Evolutionary conservation across 2,113 vertebrate genomes (phyloP).

Genomic region (Tenrec ecaudatus): DNA sequence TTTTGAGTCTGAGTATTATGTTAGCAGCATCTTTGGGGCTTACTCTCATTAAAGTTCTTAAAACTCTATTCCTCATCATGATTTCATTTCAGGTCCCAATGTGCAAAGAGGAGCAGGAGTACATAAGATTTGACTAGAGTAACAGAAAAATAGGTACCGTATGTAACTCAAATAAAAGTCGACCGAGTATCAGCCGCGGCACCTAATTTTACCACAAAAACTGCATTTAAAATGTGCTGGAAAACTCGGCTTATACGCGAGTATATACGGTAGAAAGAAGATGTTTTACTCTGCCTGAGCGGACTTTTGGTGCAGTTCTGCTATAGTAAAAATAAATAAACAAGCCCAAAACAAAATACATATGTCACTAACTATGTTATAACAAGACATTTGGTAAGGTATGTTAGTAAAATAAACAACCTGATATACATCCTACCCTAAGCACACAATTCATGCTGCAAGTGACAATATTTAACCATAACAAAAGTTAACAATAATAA

Average conservation of each 20-base stretch:
- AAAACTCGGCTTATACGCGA: too few relatives aligned
- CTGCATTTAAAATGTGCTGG: too few relatives aligned
- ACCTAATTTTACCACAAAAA: too few relatives aligned
- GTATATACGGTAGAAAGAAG: background rate
- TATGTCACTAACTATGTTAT: background rate
- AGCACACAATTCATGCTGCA: background rate
- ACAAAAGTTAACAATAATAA: background rate
- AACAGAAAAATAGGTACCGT: background rate
- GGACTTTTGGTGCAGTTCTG: background rate
- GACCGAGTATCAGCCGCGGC: too few relatives aligned
- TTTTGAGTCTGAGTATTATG: background rate
- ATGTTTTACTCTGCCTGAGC: background rate
- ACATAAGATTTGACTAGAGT: constrained; percentile 4
- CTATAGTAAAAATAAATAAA: background rate
- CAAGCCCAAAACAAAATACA: too few relatives aligned
- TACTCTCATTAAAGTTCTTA: background rate
- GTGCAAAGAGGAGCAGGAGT: background rate
- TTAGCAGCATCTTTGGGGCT: background rate
- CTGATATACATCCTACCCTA: background rate
- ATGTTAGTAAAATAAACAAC: background rate
- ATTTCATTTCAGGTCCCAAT: background rate
- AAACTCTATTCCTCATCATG: background rate
- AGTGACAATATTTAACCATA: background rate
- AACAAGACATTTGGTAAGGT: background rate
- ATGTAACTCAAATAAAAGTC: too few relatives aligned